Evolutionary conservation across 1,140 invertebrate genomes (phyloP).

Genomic region (Penaeus vannamei): DNA sequence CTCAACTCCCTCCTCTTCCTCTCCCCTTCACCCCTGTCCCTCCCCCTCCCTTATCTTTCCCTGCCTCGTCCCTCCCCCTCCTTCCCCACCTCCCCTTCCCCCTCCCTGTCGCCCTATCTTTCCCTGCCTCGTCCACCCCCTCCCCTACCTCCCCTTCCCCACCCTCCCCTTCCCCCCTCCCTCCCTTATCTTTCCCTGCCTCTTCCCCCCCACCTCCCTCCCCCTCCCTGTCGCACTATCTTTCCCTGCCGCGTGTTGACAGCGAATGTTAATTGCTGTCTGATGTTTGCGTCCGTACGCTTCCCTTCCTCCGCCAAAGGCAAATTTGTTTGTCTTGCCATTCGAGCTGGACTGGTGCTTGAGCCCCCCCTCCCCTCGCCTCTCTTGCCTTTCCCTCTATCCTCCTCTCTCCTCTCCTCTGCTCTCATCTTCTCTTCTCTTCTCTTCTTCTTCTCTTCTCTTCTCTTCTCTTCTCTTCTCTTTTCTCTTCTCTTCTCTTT

Average conservation of each 20-base stretch:
- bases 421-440: no score
- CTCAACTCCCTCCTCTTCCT: not conserved
- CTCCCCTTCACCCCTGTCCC: not conserved
- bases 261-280: not conserved
- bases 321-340: no score
- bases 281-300: no score
- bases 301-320: no score
- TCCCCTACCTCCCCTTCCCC: not conserved
- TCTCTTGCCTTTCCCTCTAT: no score
- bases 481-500: not conserved
- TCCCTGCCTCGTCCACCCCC: slow-evolving; percentile 3
- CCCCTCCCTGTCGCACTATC: not conserved
- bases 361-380: no score
- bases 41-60: slow-evolving; percentile 8
- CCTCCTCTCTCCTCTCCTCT: no score
- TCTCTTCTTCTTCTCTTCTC: not conserved
- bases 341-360: no score
- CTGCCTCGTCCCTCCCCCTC: not conserved
- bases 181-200: slow-evolving; percentile 13
- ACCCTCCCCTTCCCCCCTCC: not conserved
- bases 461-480: not conserved
- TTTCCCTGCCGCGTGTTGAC: slow-evolving; percentile 12
- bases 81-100: not conserved
- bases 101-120: slow-evolving; percentile 8
- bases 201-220: no score